Evolutionary conservation across 2,888 invertebrate genomes (phyloP).

Genomic region (Drosophila helvetica): DNA sequence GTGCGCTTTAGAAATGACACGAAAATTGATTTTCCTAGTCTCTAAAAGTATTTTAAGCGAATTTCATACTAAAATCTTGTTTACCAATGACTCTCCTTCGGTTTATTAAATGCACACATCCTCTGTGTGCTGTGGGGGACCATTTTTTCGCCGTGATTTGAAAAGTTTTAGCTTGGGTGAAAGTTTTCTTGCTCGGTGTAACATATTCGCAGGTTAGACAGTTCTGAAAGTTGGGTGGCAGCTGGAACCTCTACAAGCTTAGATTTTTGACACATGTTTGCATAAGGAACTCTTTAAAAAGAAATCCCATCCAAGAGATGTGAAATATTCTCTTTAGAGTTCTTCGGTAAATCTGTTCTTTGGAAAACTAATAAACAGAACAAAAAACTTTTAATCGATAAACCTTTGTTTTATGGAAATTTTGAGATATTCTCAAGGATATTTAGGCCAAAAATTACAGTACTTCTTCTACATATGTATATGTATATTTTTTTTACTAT

Average conservation of each 20-base stretch:
- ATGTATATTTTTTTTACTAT: no score
- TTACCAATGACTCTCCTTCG: conserved; percentile 3
- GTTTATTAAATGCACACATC: conserved; percentile 16
- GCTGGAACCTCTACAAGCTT: background rate
- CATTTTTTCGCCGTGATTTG: conserved; percentile 12
- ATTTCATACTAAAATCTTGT: conserved; percentile 16
- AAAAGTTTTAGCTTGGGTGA: conserved; percentile 15
- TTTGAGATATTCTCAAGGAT: no score
- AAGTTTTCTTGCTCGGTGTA: conserved; percentile 18
- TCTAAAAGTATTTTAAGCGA: conserved; percentile 30
- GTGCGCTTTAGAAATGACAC: conserved; percentile 9
- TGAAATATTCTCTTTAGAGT: background rate
- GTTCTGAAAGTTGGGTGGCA: background rate
- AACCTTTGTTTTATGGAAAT: no score
- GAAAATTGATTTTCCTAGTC: conserved; percentile 36
- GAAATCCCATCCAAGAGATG: background rate
- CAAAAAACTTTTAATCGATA: no score
- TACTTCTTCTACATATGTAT: no score
- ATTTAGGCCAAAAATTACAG: no score
- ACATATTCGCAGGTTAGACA: conserved; percentile 31
- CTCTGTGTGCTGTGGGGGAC: background rate
- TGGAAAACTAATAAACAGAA: no score
- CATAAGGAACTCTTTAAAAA: background rate
- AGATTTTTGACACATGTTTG: conserved; percentile 11
- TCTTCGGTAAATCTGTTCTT: background rate